Conservation (phyloP, 2,797 vertebrate species). For the Simalia tracyae region DNA sequence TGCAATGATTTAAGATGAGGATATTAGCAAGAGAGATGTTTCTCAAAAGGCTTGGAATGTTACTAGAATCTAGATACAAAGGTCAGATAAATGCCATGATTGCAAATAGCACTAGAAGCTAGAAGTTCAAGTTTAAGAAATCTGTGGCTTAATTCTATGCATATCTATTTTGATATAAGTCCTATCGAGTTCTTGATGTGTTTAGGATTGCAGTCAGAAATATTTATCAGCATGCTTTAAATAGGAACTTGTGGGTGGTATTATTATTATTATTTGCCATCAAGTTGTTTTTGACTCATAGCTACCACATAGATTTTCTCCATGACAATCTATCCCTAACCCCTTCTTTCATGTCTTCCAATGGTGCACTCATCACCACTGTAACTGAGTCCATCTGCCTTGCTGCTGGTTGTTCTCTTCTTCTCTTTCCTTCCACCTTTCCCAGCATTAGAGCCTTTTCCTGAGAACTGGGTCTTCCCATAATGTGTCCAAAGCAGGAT, state of each 20-base stretch:
- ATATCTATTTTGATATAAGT: neutral
- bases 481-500: neutral
- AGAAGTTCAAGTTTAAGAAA: neutral
- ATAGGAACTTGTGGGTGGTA: neutral
- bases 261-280: neutral
- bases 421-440: neutral
- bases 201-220: neutral
- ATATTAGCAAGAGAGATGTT: neutral
- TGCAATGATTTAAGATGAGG: constrained; percentile 10
- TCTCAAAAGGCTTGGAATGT: neutral
- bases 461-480: neutral
- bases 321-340: neutral
- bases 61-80: neutral
- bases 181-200: neutral
- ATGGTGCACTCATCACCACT: neutral
- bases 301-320: neutral
- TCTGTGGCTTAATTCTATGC: neutral
- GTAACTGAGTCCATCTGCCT: neutral
- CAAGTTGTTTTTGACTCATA: neutral
- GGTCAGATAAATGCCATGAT: neutral
- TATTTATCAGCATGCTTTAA: neutral
- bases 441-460: neutral
- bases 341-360: neutral
- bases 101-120: neutral
- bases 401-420: neutral